Conservation (phyloP, 2,797 vertebrate genomes). For the Myotis myotis region DNA sequence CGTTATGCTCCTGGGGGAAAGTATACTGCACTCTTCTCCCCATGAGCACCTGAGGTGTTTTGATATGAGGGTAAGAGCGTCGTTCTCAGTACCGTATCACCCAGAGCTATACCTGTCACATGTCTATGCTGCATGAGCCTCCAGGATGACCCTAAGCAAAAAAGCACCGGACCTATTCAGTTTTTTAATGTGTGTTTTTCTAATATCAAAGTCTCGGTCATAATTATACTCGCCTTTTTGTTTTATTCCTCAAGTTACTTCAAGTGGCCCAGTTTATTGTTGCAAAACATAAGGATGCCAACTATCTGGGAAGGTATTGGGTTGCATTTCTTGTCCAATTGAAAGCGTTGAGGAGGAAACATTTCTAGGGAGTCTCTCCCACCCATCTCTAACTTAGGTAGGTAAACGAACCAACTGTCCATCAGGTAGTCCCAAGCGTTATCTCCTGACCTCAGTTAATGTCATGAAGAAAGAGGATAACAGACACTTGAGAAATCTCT, state of each 20-base stretch:
- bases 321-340: neutral
- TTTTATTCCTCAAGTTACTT: neutral
- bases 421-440: neutral
- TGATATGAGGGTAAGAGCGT: neutral
- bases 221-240: neutral
- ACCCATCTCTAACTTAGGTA: neutral
- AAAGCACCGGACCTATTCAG: neutral
- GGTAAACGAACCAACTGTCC: neutral
- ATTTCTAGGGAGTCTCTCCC: neutral
- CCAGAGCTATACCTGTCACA: neutral
- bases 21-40: neutral
- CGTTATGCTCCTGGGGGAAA: neutral
- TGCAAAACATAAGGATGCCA: neutral
- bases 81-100: neutral
- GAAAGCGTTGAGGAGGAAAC: neutral
- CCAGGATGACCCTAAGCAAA: neutral
- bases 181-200: neutral
- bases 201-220: neutral
- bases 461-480: neutral
- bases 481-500: neutral
- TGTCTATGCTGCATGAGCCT: neutral
- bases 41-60: neutral
- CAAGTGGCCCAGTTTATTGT: neutral
- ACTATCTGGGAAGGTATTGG: neutral
- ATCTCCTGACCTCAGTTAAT: neutral